Percentiles rank a stretch among this genome's conserved stretches.
Evolutionary conservation across 2,797 vertebrate species (phyloP).

Genomic region (Peromyscus melanophrys): DNA sequence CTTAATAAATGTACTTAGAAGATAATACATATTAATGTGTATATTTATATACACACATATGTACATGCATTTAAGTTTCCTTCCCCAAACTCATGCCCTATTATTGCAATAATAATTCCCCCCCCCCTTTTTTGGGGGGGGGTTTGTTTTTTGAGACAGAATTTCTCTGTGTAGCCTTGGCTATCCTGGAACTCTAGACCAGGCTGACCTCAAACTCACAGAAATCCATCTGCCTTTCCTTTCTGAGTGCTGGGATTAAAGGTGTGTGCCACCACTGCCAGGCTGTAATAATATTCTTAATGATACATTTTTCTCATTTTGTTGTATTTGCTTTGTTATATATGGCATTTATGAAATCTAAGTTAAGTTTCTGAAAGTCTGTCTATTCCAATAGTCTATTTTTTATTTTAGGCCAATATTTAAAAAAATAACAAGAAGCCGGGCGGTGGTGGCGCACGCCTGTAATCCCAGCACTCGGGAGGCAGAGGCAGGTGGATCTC

Average conservation of each 20-base stretch:
- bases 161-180: neutral
- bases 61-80: neutral
- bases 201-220: neutral
- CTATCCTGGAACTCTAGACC: neutral
- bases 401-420: conserved; percentile 27
- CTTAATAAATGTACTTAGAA: neutral
- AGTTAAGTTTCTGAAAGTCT: conserved; percentile 33
- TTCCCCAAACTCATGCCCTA: neutral
- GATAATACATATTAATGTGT: neutral
- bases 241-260: neutral
- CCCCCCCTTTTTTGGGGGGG: neutral
- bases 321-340: conserved; percentile 36
- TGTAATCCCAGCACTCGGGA: too few species aligned
- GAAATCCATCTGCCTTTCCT: neutral
- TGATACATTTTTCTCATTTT: neutral
- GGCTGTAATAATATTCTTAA: neutral
- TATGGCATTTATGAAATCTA: conserved; percentile 23
- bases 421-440: neutral
- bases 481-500: too few species aligned
- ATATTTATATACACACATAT: neutral
- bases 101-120: neutral
- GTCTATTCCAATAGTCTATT: neutral
- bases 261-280: neutral
- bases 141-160: neutral
- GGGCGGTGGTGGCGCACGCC: too few species aligned